Conservation (phyloP, 2,888 invertebrate genomes). For the Chorisops tibialis region DNA sequence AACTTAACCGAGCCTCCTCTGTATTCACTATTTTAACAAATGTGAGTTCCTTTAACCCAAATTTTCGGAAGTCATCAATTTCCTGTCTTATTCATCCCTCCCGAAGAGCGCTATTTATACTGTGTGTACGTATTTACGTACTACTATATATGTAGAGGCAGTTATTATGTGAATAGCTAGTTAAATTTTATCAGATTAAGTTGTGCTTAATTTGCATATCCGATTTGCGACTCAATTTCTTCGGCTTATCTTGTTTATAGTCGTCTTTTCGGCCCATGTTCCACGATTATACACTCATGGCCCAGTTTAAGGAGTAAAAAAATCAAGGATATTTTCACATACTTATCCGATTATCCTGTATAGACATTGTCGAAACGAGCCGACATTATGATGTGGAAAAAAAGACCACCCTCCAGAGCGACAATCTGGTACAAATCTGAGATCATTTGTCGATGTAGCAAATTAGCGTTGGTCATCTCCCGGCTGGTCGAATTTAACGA, state of each 20-base stretch:
- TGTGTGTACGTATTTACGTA: neutral
- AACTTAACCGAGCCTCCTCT: constrained; percentile 1
- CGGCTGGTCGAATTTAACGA: neutral
- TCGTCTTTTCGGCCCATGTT: neutral
- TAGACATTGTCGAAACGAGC: no score
- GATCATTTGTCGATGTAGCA: constrained; percentile 18
- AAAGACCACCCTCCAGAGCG: neutral
- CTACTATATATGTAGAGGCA: neutral
- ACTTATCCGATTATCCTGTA: no score
- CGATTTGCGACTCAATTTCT: constrained; percentile 17
- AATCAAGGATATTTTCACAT: no score
- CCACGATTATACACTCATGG: no score
- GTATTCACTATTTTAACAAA: constrained; percentile 9
- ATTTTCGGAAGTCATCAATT: constrained; percentile 23
- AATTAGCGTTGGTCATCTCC: constrained; percentile 3
- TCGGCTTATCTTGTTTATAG: constrained; percentile 22
- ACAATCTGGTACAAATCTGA: neutral
- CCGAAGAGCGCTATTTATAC: neutral
- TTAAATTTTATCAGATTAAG: constrained; percentile 21
- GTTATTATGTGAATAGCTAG: constrained; percentile 11
- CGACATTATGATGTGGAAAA: no score
- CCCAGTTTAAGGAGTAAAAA: no score
- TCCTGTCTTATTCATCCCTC: constrained; percentile 8
- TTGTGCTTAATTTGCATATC: constrained; percentile 22
- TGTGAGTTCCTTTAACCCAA: constrained; percentile 22